phyloP scores from a whole-genome alignment of 2,888 invertebrate genomes.

The Mongoloraphidia duomilia region DNA sequence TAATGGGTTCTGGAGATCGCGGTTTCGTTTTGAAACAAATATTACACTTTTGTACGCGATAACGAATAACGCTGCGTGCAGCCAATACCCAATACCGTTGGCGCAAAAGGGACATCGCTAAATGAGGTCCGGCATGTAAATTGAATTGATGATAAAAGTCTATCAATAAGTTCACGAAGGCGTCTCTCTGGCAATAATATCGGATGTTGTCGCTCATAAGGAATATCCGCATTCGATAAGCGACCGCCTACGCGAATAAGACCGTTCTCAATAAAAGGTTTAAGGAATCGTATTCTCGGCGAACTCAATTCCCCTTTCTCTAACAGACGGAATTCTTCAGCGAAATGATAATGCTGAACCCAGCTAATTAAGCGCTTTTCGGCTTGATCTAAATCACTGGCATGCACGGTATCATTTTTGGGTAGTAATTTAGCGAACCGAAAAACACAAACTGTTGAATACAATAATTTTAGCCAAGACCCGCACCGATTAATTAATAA shows the following conservation, averaged over 20 bases:
- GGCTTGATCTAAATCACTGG: too few species aligned
- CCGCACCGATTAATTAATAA: too few species aligned
- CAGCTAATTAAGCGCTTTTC: neutral
- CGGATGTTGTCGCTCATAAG: neutral
- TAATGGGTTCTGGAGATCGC: neutral
- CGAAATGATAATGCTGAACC: neutral
- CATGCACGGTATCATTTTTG: too few species aligned
- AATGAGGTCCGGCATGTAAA: neutral
- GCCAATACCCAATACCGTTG: neutral
- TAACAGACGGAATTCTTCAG: neutral
- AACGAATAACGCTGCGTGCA: neutral
- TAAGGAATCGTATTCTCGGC: neutral
- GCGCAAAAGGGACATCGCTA: neutral
- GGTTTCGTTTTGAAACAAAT: too few species aligned
- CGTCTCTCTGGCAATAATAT: neutral
- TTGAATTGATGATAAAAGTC: neutral
- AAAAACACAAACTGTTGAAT: too few species aligned
- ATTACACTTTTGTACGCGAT: neutral
- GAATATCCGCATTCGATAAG: neutral
- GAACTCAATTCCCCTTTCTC: neutral
- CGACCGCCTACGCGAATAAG: neutral
- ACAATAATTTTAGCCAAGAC: too few species aligned
- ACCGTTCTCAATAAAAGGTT: neutral
- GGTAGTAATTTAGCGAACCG: too few species aligned
- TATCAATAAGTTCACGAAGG: neutral